Percentiles rank a stretch among this genome's conserved stretches.
phyloP scores from a whole-genome alignment of 92 coral and sea anemone species.

The Phenganax marumi region DNA sequence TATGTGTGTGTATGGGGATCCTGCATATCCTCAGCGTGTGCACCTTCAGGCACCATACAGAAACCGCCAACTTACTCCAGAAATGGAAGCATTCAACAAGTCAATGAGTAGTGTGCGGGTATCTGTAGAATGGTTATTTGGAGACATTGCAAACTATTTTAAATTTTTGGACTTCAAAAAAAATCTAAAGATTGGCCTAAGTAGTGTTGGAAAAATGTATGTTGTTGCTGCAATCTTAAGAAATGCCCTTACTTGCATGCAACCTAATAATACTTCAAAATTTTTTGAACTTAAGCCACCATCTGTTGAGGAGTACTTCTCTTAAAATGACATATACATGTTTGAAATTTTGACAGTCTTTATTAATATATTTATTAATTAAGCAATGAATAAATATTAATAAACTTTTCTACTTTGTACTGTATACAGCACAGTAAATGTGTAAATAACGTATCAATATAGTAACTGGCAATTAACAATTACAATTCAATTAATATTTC shows the following conservation, averaged over 20 bases:
- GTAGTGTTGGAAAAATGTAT: too few species aligned
- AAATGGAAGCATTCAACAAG: background rate
- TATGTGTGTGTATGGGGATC: conserved; percentile 22
- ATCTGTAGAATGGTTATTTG: conserved; percentile 15
- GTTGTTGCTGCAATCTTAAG: background rate
- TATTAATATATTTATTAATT: too few species aligned
- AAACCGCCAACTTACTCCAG: background rate
- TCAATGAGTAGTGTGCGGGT: conserved; percentile 10
- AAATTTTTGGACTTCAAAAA: conserved; percentile 50
- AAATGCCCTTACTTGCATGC: conserved; percentile 8
- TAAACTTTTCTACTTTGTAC: too few species aligned
- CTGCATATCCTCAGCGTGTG: conserved; percentile 11
- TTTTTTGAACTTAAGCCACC: conserved; percentile 25
- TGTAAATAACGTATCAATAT: too few species aligned
- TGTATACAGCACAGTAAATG: too few species aligned
- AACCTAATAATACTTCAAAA: conserved; percentile 16
- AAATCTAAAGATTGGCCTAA: background rate
- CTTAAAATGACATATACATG: background rate
- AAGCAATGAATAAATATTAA: too few species aligned
- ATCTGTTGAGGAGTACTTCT: conserved; percentile 31
- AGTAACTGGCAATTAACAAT: too few species aligned
- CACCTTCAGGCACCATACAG: conserved; percentile 30
- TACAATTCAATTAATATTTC: too few species aligned
- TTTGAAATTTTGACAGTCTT: background rate
- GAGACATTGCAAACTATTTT: conserved; percentile 40